Base-by-base conservation (phyloP, 2,797 vertebrate genomes). In the Pseudomugil gertrudae region DNA sequence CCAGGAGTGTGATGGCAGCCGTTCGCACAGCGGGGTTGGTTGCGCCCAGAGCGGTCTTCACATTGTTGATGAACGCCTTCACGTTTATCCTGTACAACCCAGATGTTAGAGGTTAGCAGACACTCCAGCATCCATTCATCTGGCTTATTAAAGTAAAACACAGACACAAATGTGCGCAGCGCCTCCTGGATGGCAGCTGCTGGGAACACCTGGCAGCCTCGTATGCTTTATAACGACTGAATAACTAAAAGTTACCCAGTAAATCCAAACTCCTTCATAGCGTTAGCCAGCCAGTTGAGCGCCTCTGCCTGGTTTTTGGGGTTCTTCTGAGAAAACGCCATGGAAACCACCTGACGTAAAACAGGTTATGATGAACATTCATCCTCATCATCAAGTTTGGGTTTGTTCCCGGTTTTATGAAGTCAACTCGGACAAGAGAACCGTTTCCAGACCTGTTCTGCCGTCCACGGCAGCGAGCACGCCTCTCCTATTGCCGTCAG, bases 181-280 rank as follows among this genome's bases (percentile, higher is more conserved):
- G 30, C 30, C 30, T 9, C 29, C 30, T 13, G 33, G 32, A 32
- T 13, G 17, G 38, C 38, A 17, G 38, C 6, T 40, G 17, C 38
- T 19, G 38, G 38, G 17, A 19, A 14, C 2, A 17, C 36, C 14
- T 6, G 17, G 15, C 15, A 17, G 15, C 14, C 4, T 17, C 38
- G 5, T 5, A 38, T 15, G 4, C 13, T 40, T 1, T 19, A 43
- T 9, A 9, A 27, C 6, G 21, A 2, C 21, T 24, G 33, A 43
- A n/a, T 4, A 1, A 38, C 5, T 17, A 1, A 7, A 50, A 57
- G 3, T 78, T 92, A 99, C 98, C 97, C 98, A 71, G 95, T 88
- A 91, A 99, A 99, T 30, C 98, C 97, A 91, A 99, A 99, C 89
- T 99, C 98, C 90, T 98, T 99, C 90, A 99, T 98, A 53, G 96